Percentiles rank a stretch among this genome's conserved stretches.
These are phyloP conservation scores for Amblyjoppa proteus DNA, from an alignment of 2,888 invertebrate genomes.

Conservation along the genomic window DNA sequence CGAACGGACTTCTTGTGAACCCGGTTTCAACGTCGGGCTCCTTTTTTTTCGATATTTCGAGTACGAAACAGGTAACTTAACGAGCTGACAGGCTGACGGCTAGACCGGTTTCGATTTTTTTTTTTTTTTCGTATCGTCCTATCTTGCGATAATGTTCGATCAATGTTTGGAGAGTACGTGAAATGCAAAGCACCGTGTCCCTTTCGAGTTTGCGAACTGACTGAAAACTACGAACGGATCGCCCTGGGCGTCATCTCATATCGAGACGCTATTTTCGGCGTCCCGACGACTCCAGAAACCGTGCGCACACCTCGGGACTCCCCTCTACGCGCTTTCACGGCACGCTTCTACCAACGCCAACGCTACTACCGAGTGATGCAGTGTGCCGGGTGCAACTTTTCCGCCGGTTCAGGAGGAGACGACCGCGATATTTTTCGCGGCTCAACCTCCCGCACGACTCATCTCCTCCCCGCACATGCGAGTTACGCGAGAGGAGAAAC, in stretches of 20 bases:
- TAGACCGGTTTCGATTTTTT: not conserved
- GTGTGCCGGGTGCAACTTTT: constrained; percentile 85
- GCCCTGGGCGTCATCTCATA: constrained; percentile 84
- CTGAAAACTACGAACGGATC: constrained; percentile 84
- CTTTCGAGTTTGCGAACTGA: constrained; percentile 84
- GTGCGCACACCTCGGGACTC: constrained; percentile 72
- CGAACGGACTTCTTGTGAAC: constrained; percentile 26
- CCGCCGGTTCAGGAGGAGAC: constrained; percentile 48
- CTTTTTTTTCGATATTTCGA: not conserved
- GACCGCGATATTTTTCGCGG: constrained; percentile 64
- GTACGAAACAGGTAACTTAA: not conserved
- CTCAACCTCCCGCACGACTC: constrained; percentile 58
- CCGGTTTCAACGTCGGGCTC: constrained; percentile 26
- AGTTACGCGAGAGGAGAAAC: not conserved
- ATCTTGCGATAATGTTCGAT: constrained; percentile 84
- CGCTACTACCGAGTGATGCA: constrained; percentile 72
- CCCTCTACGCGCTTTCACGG: constrained; percentile 49
- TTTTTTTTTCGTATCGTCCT: not conserved
- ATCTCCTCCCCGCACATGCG: constrained; percentile 10
- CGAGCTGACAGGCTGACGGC: not conserved
- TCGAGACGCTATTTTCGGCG: constrained; percentile 84
- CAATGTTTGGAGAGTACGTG: constrained; percentile 68
- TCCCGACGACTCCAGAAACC: constrained; percentile 83
- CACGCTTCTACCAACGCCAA: constrained; percentile 56
- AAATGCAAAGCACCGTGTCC: constrained; percentile 73